phyloP scores from a whole-genome alignment of 2,888 invertebrate genomes.

The Oligia latruncula region DNA sequence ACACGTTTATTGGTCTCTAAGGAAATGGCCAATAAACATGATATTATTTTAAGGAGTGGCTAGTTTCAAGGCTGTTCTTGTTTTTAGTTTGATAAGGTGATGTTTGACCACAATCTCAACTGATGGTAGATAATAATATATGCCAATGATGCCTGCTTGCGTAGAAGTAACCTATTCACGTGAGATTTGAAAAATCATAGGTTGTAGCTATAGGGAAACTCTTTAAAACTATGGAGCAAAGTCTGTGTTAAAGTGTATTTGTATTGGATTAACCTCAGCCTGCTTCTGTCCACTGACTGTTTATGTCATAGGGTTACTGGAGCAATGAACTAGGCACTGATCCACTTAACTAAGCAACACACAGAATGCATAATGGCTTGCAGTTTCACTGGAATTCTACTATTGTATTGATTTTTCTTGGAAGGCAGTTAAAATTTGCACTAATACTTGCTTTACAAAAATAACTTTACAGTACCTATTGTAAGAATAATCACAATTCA shows the following conservation, averaged over 20 bases:
- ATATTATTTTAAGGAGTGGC: conserved; percentile 1
- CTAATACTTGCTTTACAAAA: background rate
- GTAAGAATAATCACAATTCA: background rate
- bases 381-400: conserved; percentile 3
- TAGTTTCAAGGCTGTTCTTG: background rate
- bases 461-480: background rate
- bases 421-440: background rate
- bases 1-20: background rate
- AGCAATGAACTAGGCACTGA: conserved; percentile 67
- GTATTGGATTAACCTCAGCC: conserved; percentile 54
- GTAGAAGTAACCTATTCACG: background rate
- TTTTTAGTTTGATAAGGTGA: background rate
- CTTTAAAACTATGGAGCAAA: background rate
- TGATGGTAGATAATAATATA: background rate
- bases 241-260: conserved; percentile 1
- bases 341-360: conserved; percentile 45
- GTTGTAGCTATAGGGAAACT: background rate
- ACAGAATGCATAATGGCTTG: conserved; percentile 20
- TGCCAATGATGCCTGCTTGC: too few relatives aligned
- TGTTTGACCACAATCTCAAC: background rate
- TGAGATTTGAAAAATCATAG: background rate
- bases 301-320: conserved; percentile 66
- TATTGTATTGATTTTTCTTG: background rate
- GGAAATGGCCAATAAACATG: background rate
- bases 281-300: conserved; percentile 48